Evolutionary conservation across 2,113 vertebrate species (phyloP).

Genomic region (Planiliza haematocheilus): DNA sequence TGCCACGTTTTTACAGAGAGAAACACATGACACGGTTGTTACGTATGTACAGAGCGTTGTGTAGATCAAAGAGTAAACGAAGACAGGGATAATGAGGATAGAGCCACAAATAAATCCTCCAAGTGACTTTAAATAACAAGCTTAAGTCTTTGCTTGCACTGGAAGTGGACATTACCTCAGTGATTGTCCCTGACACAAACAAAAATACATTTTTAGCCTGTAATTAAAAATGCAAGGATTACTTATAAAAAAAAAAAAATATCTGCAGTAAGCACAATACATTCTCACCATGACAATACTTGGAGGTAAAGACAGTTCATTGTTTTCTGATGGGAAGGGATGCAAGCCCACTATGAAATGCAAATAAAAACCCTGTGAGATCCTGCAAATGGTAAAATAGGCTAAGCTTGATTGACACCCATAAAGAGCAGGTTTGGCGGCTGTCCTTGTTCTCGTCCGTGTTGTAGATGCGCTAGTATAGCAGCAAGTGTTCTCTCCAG

Average conservation of each 20-base stretch:
- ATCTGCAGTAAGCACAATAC: constrained; percentile 52
- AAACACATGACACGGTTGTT: not conserved
- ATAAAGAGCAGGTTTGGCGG: constrained; percentile 58
- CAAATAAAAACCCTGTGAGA: constrained; percentile 47
- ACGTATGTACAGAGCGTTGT: constrained; percentile 26
- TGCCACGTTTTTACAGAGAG: not conserved
- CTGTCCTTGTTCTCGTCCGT: constrained; percentile 35
- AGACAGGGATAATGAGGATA: constrained; percentile 65
- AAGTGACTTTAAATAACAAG: constrained; percentile 76
- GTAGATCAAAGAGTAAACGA: constrained; percentile 65
- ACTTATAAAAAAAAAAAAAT: constrained; percentile 59
- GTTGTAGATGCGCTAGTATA: constrained; percentile 4
- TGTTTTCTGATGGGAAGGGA: constrained; percentile 45
- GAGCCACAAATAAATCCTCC: constrained; percentile 67
- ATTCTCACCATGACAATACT: constrained; percentile 40
- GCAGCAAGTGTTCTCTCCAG: constrained; percentile 1
- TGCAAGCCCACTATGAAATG: constrained; percentile 41
- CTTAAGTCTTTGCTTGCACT: constrained; percentile 63
- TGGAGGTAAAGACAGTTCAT: constrained; percentile 42
- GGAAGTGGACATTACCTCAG: constrained; percentile 71
- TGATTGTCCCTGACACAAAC: constrained; percentile 32
- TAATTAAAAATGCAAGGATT: constrained; percentile 63
- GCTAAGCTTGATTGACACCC: constrained; percentile 71
- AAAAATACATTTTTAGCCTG: constrained; percentile 38
- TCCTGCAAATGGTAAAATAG: constrained; percentile 53